phyloP scores from a whole-genome alignment of 2,888 invertebrate genomes.

The Rhagonycha lutea region DNA sequence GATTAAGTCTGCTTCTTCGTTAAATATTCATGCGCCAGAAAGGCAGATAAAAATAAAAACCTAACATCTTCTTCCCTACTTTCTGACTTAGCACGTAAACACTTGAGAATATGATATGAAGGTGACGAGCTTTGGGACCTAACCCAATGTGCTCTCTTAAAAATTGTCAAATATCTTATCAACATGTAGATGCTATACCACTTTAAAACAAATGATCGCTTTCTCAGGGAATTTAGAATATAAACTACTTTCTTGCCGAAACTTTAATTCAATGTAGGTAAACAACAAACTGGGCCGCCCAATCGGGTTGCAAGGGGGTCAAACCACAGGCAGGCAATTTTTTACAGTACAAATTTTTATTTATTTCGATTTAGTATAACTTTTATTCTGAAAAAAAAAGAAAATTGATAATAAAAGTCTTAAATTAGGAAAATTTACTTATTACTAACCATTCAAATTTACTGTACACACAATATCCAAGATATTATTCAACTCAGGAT shows the following conservation, averaged over 20 bases:
- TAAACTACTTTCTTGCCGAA: not conserved
- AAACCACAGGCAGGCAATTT: not conserved
- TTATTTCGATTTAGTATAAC: too few relatives aligned
- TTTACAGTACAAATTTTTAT: too few relatives aligned
- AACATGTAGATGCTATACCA: constrained; percentile 26
- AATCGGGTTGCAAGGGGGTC: not conserved
- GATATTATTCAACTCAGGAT: too few relatives aligned
- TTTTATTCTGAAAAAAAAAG: too few relatives aligned
- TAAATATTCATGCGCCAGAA: constrained; percentile 64
- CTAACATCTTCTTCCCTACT: constrained; percentile 49
- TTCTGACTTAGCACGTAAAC: constrained; percentile 52
- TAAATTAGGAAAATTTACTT: too few relatives aligned
- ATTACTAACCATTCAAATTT: too few relatives aligned
- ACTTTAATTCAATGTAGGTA: not conserved
- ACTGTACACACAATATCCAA: too few relatives aligned
- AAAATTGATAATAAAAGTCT: too few relatives aligned
- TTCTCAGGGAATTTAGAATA: constrained; percentile 17
- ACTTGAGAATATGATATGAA: constrained; percentile 53
- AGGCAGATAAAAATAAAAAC: constrained; percentile 62
- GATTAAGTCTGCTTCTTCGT: constrained; percentile 62
- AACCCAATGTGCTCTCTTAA: constrained; percentile 15
- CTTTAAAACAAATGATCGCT: constrained; percentile 26
- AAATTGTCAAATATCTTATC: constrained; percentile 28
- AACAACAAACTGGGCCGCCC: not conserved
- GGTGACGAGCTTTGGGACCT: constrained; percentile 41